Percentiles rank a stretch among this genome's conserved stretches.
Conservation (phyloP, 2,888 invertebrate species). For the Drosophila mulleri region DNA sequence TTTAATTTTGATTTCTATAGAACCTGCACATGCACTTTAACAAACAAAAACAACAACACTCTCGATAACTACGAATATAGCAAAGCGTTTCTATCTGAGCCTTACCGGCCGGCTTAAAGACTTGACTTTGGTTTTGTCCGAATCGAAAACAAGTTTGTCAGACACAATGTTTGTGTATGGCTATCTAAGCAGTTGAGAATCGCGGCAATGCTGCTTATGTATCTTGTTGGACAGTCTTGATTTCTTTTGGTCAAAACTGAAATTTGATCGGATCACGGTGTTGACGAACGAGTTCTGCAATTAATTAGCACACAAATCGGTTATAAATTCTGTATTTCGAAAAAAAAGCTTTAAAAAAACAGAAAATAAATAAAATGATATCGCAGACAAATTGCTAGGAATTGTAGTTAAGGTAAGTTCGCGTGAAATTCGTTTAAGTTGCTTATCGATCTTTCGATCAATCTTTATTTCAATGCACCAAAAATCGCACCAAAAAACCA, state of each 20-base stretch:
- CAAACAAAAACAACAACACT: neutral
- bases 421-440: constrained; percentile 66
- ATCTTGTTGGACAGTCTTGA: constrained; percentile 25
- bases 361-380: constrained; percentile 11
- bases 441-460: constrained; percentile 14
- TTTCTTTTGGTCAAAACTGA: constrained; percentile 46
- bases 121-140: constrained; percentile 28
- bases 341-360: constrained; percentile 27
- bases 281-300: constrained; percentile 63
- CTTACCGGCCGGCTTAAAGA: constrained; percentile 46
- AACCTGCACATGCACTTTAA: constrained; percentile 55
- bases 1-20: constrained; percentile 19
- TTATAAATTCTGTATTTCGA: constrained; percentile 35
- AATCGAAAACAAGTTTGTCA: constrained; percentile 38
- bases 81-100: constrained; percentile 9
- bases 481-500: constrained; percentile 67
- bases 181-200: constrained; percentile 22
- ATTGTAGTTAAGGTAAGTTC: constrained; percentile 79
- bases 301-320: constrained; percentile 57
- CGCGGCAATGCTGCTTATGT: constrained; percentile 31
- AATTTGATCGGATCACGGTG: constrained; percentile 46
- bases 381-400: constrained; percentile 63
- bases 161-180: neutral
- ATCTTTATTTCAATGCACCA: constrained; percentile 67
- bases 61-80: constrained; percentile 1